Conservation (phyloP, 2,888 invertebrate species). For the Leptinotarsa rubiginosa region DNA sequence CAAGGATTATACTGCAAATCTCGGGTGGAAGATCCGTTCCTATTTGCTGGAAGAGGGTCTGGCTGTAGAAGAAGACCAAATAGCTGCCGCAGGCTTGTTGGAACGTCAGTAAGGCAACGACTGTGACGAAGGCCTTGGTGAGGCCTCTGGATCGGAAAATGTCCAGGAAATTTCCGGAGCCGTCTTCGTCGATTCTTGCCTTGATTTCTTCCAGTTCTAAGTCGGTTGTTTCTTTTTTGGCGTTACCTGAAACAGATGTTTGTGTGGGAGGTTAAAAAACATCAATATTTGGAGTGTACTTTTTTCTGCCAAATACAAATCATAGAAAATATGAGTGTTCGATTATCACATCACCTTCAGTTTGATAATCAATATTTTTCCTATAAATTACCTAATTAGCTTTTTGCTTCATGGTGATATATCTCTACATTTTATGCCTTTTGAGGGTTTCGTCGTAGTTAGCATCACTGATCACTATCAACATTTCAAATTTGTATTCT, state of each 20-base stretch:
- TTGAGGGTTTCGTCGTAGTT: too few species aligned
- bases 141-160: constrained; percentile 68
- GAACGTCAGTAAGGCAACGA: constrained; percentile 79
- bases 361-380: not conserved
- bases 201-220: constrained; percentile 35
- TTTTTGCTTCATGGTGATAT: too few species aligned
- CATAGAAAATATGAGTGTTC: too few species aligned
- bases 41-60: constrained; percentile 77
- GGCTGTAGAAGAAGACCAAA: constrained; percentile 82
- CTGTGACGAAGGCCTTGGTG: constrained; percentile 79
- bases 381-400: too few species aligned
- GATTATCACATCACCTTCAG: not conserved
- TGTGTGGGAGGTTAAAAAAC: not conserved
- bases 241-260: not conserved
- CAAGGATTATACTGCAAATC: constrained; percentile 80
- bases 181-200: constrained; percentile 30
- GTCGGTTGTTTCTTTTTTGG: constrained; percentile 13
- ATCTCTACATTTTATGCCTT: too few species aligned
- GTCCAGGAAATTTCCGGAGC: constrained; percentile 23
- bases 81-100: constrained; percentile 89
- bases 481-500: too few species aligned
- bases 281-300: not conserved
- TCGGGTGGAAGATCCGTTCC: constrained; percentile 71
- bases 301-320: not conserved
- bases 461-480: too few species aligned